Conservation (phyloP, 2,888 invertebrate genomes). For the Pemphredon lugubris region DNA sequence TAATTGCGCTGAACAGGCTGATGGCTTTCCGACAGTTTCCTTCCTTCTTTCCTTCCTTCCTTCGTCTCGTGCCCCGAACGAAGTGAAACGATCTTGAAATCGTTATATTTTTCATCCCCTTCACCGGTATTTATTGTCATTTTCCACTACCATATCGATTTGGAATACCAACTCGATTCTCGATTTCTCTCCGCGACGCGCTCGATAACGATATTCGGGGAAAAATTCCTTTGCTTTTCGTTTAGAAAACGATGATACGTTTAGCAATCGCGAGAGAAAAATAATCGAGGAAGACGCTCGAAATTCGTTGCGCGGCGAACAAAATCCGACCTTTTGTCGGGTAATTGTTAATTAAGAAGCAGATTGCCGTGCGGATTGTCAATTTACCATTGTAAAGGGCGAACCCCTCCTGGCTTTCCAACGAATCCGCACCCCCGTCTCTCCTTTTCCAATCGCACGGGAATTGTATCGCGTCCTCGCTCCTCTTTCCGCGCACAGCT, state of each 20-base stretch:
- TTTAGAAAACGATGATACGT: neutral
- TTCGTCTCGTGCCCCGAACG: too few relatives aligned
- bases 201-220: too few relatives aligned
- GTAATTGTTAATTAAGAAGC: constrained; percentile 65
- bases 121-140: too few relatives aligned
- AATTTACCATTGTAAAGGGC: constrained; percentile 73
- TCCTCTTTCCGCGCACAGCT: neutral
- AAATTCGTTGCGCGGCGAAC: neutral
- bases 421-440: constrained; percentile 15
- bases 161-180: too few relatives aligned
- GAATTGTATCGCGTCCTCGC: constrained; percentile 55
- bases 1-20: constrained; percentile 66
- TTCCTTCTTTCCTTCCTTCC: neutral
- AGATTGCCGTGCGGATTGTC: constrained; percentile 73
- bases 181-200: neutral
- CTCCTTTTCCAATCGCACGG: constrained; percentile 61
- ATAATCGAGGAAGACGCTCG: neutral
- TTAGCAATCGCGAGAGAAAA: neutral
- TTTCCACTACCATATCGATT: too few relatives aligned
- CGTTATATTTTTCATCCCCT: neutral
- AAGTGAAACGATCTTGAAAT: too few relatives aligned
- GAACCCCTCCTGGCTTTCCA: constrained; percentile 21
- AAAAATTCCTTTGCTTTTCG: too few relatives aligned
- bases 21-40: neutral
- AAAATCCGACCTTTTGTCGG: constrained; percentile 11